These are phyloP conservation scores for Apis dorsata DNA, from an alignment of 1,140 invertebrate species.

Conservation along the genomic window DNA sequence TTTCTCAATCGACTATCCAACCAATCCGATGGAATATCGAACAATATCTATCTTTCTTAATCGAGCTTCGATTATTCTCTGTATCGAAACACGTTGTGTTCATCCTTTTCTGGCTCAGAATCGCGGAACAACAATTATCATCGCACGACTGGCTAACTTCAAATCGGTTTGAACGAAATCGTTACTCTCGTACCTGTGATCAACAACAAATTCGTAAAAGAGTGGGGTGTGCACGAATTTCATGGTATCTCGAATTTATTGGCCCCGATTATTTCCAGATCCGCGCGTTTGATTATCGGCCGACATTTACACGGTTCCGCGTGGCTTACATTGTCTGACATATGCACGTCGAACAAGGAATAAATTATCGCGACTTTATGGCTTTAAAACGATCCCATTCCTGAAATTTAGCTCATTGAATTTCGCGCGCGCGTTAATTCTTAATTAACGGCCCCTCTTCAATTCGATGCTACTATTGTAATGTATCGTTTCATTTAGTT, in stretches of 20 bases:
- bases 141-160: neutral
- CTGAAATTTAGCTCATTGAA: neutral
- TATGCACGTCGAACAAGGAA: constrained; percentile 4
- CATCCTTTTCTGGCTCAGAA: neutral
- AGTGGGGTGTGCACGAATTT: neutral
- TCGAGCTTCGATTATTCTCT: neutral
- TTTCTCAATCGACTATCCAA: neutral
- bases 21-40: no score
- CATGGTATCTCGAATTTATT: constrained; percentile 19
- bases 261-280: constrained; percentile 20
- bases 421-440: neutral
- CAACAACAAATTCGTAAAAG: neutral
- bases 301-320: neutral
- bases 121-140: neutral
- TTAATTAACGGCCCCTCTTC: neutral
- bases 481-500: neutral
- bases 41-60: no score
- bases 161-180: no score
- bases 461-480: neutral
- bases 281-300: constrained; percentile 5
- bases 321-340: constrained; percentile 5
- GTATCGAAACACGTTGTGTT: constrained; percentile 20
- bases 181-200: neutral
- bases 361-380: constrained; percentile 8
- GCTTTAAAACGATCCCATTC: neutral